phyloP scores from a whole-genome alignment of 2,888 invertebrate species.

The Iphiclides podalirius region DNA sequence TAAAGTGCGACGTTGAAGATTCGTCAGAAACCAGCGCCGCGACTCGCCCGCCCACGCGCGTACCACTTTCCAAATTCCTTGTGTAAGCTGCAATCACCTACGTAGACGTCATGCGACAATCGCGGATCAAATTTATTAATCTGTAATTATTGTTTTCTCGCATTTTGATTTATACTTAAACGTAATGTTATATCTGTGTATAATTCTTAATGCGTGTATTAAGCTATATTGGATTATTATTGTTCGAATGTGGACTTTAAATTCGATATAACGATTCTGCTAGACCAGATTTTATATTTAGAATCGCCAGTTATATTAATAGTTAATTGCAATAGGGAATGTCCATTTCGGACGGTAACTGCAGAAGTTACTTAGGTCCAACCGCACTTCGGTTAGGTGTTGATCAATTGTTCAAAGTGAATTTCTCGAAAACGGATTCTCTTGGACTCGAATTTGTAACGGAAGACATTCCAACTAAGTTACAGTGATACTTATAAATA shows the following conservation, averaged over 20 bases:
- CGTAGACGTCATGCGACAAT: constrained; percentile 50
- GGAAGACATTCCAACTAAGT: too few species aligned
- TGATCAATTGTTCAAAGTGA: constrained; percentile 22
- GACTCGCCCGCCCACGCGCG: constrained; percentile 75
- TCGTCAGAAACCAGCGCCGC: constrained; percentile 64
- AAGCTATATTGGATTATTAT: too few species aligned
- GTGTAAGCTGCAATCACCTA: constrained; percentile 72
- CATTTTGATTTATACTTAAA: constrained; percentile 15
- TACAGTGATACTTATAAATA: too few species aligned
- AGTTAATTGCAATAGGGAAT: too few species aligned
- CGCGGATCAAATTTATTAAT: constrained; percentile 23
- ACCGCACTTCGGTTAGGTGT: constrained; percentile 12
- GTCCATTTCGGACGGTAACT: not conserved
- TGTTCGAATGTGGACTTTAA: too few species aligned
- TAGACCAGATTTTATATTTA: too few species aligned
- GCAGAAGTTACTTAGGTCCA: not conserved
- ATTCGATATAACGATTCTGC: too few species aligned
- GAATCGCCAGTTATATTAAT: too few species aligned
- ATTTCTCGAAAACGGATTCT: constrained; percentile 20
- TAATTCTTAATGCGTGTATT: too few species aligned
- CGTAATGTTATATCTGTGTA: not conserved
- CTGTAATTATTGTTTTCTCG: constrained; percentile 17
- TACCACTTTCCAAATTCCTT: constrained; percentile 79
- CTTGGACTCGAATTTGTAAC: constrained; percentile 17
- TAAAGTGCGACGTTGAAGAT: constrained; percentile 69